Base-by-base conservation (phyloP, 2,888 invertebrate species). In the Apamea sordens region DNA sequence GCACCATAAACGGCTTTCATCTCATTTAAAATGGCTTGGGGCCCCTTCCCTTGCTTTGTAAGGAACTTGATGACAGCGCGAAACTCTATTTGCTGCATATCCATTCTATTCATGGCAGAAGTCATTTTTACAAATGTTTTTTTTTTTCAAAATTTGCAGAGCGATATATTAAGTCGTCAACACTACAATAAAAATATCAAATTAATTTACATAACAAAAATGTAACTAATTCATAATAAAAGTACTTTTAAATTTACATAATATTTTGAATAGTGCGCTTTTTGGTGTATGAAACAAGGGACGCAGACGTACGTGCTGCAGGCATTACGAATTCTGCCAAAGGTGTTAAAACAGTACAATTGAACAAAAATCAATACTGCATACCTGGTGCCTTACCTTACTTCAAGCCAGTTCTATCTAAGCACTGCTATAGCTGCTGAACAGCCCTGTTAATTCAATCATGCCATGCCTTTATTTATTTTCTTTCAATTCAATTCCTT, bases 41-140 rank as follows among this genome's bases (percentile, higher is more conserved):
- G 81, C 15, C 74, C 63, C 76, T 89, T 88, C 75, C 85, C 82
- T 85, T 90, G 86, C 71, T 90, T 88, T n/a, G 86, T 85, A n/a
- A 88, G 82, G 72, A 83, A 89, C 44, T 89, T 89, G 59, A 87
- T 88, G 15, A 89, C 82, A 24, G 87, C 88, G 28, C 87, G 82
- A 64, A 73, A 86, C 28, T 84, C 86, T 15, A 88, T 81, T 70
- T 85, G 84, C 56, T 88, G 77, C 79, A 83, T 84, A 73, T 84
- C 84, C 36, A 84, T 47, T 53, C 53, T 77, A 76, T 85, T 85
- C 59, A 63, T 50, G 15, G 70, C 53, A 32, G 71, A 63, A 64
- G 65, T 44, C 86, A 83, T 82, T 73, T 24, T 82, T 44, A 28
- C 10, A 44, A 50, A 28, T 64, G 2, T 41, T 64, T 59, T 50